A percentile compares a stretch with the other conserved stretches of the same genome.
phyloP scores from a whole-genome alignment of 2,797 vertebrate genomes.

The Neosalanx taihuensis region DNA sequence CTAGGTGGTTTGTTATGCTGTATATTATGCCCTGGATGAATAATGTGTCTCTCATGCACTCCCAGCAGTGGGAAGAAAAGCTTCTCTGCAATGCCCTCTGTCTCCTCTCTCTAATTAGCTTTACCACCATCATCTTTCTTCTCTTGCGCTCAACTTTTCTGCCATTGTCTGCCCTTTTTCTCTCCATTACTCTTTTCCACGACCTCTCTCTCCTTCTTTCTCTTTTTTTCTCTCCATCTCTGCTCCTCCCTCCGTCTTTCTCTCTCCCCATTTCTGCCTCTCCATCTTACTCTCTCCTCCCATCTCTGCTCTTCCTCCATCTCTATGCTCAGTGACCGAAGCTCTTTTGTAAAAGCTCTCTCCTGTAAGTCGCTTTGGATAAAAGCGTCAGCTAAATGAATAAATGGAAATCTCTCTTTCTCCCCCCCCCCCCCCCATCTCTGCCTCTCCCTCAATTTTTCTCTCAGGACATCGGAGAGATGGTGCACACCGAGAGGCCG shows the following conservation, averaged over 20 bases:
- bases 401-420: neutral
- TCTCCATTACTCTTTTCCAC: neutral
- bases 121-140: neutral
- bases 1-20: neutral
- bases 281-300: too few species aligned
- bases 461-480: constrained; percentile 84
- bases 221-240: neutral
- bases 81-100: too few species aligned
- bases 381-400: neutral
- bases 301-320: too few species aligned
- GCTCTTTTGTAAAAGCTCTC: too few species aligned
- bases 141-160: neutral
- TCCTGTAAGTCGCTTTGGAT: neutral
- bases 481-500: constrained; percentile 83
- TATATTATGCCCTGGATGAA: neutral
- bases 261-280: neutral
- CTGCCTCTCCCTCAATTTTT: constrained; percentile 3
- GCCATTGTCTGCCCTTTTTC: too few species aligned
- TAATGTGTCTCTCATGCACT: too few species aligned
- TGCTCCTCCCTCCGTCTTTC: neutral
- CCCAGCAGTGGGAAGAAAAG: too few species aligned
- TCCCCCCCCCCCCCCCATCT: too few species aligned
- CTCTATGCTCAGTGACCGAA: too few species aligned
- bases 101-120: too few species aligned
- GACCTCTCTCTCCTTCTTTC: neutral